These are phyloP conservation scores for Plestiodon gilberti DNA, from an alignment of 2,113 vertebrate species.

Conservation along the genomic window DNA sequence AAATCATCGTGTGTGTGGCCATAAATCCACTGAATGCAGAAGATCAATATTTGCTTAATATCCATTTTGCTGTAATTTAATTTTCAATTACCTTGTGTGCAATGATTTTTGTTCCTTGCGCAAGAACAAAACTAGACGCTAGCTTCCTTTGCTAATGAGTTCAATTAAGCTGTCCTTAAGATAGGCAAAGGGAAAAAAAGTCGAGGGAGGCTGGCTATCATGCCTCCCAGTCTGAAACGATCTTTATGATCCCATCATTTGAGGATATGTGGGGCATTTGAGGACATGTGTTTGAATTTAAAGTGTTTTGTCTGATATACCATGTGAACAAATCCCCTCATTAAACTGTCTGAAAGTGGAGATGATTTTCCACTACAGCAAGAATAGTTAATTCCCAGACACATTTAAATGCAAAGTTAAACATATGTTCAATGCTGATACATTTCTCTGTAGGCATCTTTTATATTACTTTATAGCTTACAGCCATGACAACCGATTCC, in stretches of 20 bases:
- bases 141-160: neutral
- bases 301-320: neutral
- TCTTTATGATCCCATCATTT: neutral
- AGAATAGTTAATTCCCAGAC: constrained; percentile 9
- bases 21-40: neutral
- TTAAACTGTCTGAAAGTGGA: neutral
- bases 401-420: constrained; percentile 23
- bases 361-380: neutral
- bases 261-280: neutral
- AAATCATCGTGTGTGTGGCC: neutral
- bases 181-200: neutral
- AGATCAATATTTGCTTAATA: neutral
- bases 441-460: constrained; percentile 3
- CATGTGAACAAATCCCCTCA: neutral
- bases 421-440: neutral
- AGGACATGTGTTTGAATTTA: neutral
- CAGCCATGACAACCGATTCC: neutral
- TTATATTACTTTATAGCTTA: neutral
- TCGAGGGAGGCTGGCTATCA: neutral
- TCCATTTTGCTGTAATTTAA: neutral
- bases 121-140: neutral
- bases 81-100: neutral
- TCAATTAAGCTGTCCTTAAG: neutral
- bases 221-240: neutral
- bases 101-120: neutral